Evolutionary conservation across 1,140 invertebrate species (phyloP), one percentile per base, ranked within the genome.

Genomic region (Littorina saxatilis): DNA sequence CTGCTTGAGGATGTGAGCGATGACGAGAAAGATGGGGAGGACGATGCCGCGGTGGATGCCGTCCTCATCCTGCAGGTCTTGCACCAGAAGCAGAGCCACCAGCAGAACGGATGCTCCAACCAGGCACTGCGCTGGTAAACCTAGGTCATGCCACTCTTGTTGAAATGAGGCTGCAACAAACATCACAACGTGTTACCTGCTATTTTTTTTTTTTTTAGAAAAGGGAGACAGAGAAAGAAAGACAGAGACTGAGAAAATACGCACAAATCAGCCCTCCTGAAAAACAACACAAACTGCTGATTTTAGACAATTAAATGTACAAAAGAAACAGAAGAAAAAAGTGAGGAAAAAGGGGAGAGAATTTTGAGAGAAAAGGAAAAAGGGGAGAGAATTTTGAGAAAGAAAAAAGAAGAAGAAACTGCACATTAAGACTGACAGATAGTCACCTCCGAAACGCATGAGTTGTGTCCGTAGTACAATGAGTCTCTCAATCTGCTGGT

Each of bases 31-130:
- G 20, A 76, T 27, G 35, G 74, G 74, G n/a, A 76, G 74, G 2
- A 76, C 29, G 35, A 76, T 58, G 17, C 74, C 74, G 20, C 74
- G 74, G 50, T 76, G 74, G 55, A 76, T 58, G 15, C 74, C 74
- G 37, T 76, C 74, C 11, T 32, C 15, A 1, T 37, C 29, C 55
- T 58, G 47, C 15, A 58, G 47, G 29, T 76, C 74, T 37, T 76
- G 74, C 15, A 58, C 29, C 35, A 76, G 37, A 0, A 76, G 74
- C 29, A 76, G 74, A 13, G n/a, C 5, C 29, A 76, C 29, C 9
- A 76, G 74, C 9, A 76, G 74, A 23, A 76, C 29, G 2, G 50
- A 27, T 15, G 35, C 74, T 20, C 29, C 50, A 27, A 76, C 74
- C 11, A 76, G 35, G 29, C 74, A 76, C 50, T 76, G 74, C 7